These are phyloP conservation scores for Cataglyphis cursor DNA, from an alignment of 2,888 invertebrate species.

Conservation along the genomic window DNA sequence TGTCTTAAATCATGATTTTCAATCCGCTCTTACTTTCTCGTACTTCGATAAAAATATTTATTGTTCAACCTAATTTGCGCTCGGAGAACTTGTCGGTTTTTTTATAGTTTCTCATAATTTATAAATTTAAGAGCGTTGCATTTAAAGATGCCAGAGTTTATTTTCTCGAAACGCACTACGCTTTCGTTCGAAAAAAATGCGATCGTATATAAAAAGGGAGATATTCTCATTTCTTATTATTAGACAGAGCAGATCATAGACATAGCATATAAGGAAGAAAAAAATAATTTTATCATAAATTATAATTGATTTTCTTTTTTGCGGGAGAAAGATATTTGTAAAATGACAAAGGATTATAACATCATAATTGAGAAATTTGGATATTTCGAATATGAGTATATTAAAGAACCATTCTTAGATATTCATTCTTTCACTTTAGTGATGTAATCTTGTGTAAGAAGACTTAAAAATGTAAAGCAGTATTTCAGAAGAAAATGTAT, in stretches of 20 bases:
- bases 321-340: neutral
- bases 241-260: neutral
- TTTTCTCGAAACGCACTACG: neutral
- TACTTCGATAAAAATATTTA: conserved; percentile 29
- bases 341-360: neutral
- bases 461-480: neutral
- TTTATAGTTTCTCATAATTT: neutral
- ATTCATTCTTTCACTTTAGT: neutral
- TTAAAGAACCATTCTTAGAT: neutral
- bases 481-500: neutral
- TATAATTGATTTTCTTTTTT: neutral
- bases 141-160: neutral
- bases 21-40: neutral
- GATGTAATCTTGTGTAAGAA: neutral
- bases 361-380: neutral
- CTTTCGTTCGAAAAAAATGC: neutral
- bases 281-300: neutral
- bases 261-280: neutral
- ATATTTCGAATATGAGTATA: neutral
- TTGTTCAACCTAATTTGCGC: neutral
- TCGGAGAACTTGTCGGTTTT: neutral
- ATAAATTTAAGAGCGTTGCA: neutral
- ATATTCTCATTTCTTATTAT: neutral
- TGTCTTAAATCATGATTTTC: conserved; percentile 26
- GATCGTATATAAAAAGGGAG: neutral